Base-by-base conservation (phyloP, 2,113 vertebrate genomes). In the Halichoerus grypus region DNA sequence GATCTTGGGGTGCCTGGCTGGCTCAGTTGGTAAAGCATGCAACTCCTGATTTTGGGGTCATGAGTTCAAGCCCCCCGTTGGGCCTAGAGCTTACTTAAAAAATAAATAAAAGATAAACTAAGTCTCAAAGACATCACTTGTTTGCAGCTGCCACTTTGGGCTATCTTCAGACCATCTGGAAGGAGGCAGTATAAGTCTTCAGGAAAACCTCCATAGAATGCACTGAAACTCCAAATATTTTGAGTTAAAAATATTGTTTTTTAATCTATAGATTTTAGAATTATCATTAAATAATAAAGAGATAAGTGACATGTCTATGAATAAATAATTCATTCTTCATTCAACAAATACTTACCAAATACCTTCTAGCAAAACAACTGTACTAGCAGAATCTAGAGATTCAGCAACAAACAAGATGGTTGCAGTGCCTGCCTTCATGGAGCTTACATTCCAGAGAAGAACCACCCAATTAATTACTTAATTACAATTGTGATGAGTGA, bases 281-380 rank as follows among this genome's bases (percentile, higher is more conserved):
- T 67, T 51, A 82, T 14, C 59, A 90, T 33, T 86, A 74, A 80
- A 82, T 5, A 91, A 69, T 65, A 88, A 93, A 95, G 21, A 97
- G 12, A 59, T 61, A 5, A 82, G 28, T 91, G 19, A 77, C 11
- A 95, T 33, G 49, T 84, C 61, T 88, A 59, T 42, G 63, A 63
- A 63, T 88, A 33, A 95, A 94, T 91, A 92, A 51, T 33, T 86
- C 57, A 88, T 83, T 46, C 39, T 82, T 94, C 22, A 71, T 63
- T 67, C 89, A 97, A 77, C 71, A 93, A 95, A 67, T 61, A 96
- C 51, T 96, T 95, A 94, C 14, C 31, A 84, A 93, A 88, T 11
- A 76, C 59, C 55, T 88, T 85, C 51, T 92, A 88, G 18, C 51
- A 77, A 95, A 97, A 71, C 28, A 82, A 93, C 16, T 91, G 11